Evolutionary conservation across 2,113 vertebrate species (phyloP), one percentile per base, ranked within the genome.

Genomic region (Morone saxatilis): DNA sequence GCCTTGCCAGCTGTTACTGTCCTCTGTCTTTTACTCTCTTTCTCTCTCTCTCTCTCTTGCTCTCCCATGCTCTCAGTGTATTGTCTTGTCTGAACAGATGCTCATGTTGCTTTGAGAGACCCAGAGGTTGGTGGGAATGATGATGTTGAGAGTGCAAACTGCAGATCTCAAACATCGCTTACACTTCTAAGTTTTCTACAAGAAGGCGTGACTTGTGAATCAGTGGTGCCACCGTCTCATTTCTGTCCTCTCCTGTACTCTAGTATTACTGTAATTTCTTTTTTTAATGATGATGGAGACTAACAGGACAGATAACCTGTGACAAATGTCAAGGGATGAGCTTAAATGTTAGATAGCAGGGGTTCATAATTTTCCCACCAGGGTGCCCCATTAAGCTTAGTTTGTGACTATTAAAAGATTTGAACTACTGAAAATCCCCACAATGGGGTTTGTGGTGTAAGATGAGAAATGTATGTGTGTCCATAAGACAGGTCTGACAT

Each of bases 1-100:
- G 59, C 63, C 72, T 57, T 31, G 53, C 76, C 90, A 90, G 86
- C 87, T 94, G 91, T 87, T 88, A 60, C 48, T 56, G 66, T 78
- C 57, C 68, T 63, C 66, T 60, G 47, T 45, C 51, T 73, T 10
- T 25, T 31, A 68, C 61, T 76, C 62, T 61, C 59, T 31, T 3
- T 31, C 31, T 48, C n/a, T 11, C 50, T 53, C 25, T 54, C 45
- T 57, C 50, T 50, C 50, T 53, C 25, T 54, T 40, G 53, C 50
- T 50, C 19, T 60, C 4, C 22, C 7, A 20, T 57, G 41, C 60
- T 75, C 57, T 60, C 48, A 47, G 83, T 85, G 47, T 65, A 25
- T 86, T 77, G 61, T 78, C 38, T 76, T 73, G 43, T 72, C 65
- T 57, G 72, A 86, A 66, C 88, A 92, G 84, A 90, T 90, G 86